These are phyloP conservation scores for Eurois occulta DNA, from an alignment of 2,888 invertebrate species.

Conservation along the genomic window DNA sequence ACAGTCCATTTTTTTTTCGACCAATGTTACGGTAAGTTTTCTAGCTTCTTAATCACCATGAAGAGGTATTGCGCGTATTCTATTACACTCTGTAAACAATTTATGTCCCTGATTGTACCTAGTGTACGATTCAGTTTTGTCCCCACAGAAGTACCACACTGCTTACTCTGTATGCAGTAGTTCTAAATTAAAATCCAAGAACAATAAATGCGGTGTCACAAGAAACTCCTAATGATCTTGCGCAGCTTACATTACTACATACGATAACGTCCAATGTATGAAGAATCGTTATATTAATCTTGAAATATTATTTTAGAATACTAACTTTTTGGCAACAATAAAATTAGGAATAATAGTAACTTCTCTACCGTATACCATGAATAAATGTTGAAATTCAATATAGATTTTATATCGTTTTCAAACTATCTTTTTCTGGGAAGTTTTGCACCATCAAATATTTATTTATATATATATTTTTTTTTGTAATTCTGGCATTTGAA, in stretches of 20 bases:
- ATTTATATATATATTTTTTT: constrained; percentile 1
- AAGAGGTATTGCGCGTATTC: not conserved
- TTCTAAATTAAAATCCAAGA: not conserved
- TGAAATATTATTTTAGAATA: constrained; percentile 12
- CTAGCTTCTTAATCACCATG: not conserved
- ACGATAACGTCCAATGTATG: not conserved
- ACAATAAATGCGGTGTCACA: not conserved
- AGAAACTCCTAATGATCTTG: not conserved
- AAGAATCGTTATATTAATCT: not conserved
- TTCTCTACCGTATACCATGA: not conserved
- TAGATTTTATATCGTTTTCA: constrained; percentile 32
- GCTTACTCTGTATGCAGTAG: not conserved
- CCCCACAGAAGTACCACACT: not conserved
- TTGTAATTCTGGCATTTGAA: constrained; percentile 23
- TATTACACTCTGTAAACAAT: not conserved
- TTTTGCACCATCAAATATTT: not conserved
- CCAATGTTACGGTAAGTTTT: not conserved
- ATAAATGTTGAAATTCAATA: constrained; percentile 18
- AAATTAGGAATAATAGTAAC: not conserved
- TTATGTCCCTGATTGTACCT: not conserved
- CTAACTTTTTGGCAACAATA: not conserved
- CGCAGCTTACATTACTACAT: constrained; percentile 1
- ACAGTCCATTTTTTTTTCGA: not conserved
- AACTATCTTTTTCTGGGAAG: not conserved
- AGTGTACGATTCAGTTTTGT: not conserved